These are phyloP conservation scores for Tenthredo distinguenda DNA, from an alignment of 2,888 invertebrate species.

Conservation along the genomic window DNA sequence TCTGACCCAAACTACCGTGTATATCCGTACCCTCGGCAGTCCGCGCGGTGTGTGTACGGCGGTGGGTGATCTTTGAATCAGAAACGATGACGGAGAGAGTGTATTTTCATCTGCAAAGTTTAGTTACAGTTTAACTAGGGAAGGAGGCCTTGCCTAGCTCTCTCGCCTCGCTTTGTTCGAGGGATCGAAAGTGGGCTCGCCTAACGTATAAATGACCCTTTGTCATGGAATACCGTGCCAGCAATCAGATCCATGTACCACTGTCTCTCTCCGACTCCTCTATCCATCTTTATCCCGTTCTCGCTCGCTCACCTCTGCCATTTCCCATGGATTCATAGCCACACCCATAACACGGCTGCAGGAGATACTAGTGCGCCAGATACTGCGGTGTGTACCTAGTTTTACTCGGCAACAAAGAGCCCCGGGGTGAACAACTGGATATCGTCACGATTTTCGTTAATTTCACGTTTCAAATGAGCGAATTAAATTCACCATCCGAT, in stretches of 20 bases:
- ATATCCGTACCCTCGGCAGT: not conserved
- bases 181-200: constrained; percentile 50
- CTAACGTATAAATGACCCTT: constrained; percentile 51
- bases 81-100: constrained; percentile 45
- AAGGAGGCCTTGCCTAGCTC: constrained; percentile 4
- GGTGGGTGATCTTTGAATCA: not conserved
- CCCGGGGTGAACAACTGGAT: constrained; percentile 43
- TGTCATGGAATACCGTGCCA: constrained; percentile 51
- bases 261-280: constrained; percentile 51
- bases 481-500: not conserved
- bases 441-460: constrained; percentile 31
- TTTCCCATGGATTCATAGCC: constrained; percentile 52
- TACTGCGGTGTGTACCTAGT: constrained; percentile 30
- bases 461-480: not conserved
- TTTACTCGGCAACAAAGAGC: constrained; percentile 48
- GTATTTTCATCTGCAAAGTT: not conserved
- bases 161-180: constrained; percentile 39
- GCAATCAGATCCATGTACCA: constrained; percentile 47
- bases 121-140: constrained; percentile 36
- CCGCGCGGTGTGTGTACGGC: not conserved
- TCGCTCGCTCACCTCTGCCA: constrained; percentile 44
- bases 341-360: constrained; percentile 49
- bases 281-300: constrained; percentile 47
- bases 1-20: not conserved
- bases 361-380: constrained; percentile 48